Base-by-base conservation (phyloP, 2,113 vertebrate genomes). In the Halichoeres trimaculatus region DNA sequence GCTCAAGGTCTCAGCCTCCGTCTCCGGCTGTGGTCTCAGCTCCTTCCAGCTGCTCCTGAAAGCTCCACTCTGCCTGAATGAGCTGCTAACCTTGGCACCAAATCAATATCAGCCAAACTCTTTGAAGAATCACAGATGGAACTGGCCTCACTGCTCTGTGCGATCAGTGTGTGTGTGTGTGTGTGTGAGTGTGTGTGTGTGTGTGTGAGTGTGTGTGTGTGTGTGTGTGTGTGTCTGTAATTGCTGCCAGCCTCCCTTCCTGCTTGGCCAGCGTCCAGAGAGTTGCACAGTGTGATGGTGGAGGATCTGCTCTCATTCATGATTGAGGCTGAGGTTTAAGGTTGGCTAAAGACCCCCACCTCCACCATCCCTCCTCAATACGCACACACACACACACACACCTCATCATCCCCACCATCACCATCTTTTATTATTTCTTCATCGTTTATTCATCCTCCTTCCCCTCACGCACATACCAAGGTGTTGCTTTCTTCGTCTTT, bases 61-160 rank as follows among this genome's bases (percentile, higher is more conserved):
- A 93, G 91, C 94, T 91, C 86, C 91, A 92, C 92, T 93, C 92
- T 91, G 91, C 90, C 91, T 93, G 93, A 94, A 93, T 92, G 91
- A 92, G 93, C 90, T 86, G 90, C 91, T 91, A 93, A 93, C 94
- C 94, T 94, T 94, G 94, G 94, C 94, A 94, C 90, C 92, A 93
- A 95, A 95, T 95, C 94, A 94, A 95, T 95, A 94, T 88, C 88
- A 94, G 93, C 92, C 93, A 93, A 95, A 94, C 90, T 94, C 93
- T 94, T 95, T 95, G 93, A 95, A 94, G 93, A 94, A 95, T 93
- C 93, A 93, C 93, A 95, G 93, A 94, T 93, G 93, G 93, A 94
- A 94, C 93, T 93, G 91, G 93, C 91, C 90, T 90, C 82, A 91
- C 88, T 90, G 91, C 91, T 92, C 91, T 84, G 83, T 81, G 86